phyloP scores from a whole-genome alignment of 1,140 invertebrate genomes.

The Drosophila eugracilis region DNA sequence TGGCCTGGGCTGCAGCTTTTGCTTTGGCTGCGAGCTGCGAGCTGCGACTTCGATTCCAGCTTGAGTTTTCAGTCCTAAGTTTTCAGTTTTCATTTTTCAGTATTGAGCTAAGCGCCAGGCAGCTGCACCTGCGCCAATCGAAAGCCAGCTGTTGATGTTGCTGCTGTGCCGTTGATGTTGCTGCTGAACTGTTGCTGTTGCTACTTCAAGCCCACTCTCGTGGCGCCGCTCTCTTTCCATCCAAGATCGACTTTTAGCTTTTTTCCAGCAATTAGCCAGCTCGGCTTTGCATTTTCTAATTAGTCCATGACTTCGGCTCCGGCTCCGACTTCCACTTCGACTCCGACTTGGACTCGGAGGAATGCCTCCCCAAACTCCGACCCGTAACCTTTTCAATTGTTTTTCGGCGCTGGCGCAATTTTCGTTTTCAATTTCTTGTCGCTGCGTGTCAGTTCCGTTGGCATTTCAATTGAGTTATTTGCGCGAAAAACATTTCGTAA shows the following conservation, averaged over 20 bases:
- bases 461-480: conserved; percentile 83
- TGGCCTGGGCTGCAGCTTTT: conserved; percentile 18
- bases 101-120: conserved; percentile 53
- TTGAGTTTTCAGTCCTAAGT: conserved; percentile 32
- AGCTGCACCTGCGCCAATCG: conserved; percentile 80
- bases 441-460: conserved; percentile 81
- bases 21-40: conserved; percentile 8
- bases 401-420: conserved; percentile 54
- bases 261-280: conserved; percentile 69
- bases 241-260: conserved; percentile 38
- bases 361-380: conserved; percentile 41
- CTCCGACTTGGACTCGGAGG: conserved; percentile 9
- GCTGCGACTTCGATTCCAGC: conserved; percentile 16
- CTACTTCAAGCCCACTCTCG: conserved; percentile 48
- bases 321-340: conserved; percentile 7
- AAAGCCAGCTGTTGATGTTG: conserved; percentile 56
- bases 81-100: conserved; percentile 38
- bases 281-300: conserved; percentile 68
- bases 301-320: conserved; percentile 60
- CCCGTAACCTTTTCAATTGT: conserved; percentile 74
- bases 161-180: conserved; percentile 23
- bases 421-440: conserved; percentile 78
- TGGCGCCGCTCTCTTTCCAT: conserved; percentile 62
- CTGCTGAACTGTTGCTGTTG: conserved; percentile 15
- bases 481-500: conserved; percentile 59